Percentiles rank a stretch among this genome's conserved stretches.
Conservation (phyloP, 2,113 vertebrate species). For the Prietella phreatophila region DNA sequence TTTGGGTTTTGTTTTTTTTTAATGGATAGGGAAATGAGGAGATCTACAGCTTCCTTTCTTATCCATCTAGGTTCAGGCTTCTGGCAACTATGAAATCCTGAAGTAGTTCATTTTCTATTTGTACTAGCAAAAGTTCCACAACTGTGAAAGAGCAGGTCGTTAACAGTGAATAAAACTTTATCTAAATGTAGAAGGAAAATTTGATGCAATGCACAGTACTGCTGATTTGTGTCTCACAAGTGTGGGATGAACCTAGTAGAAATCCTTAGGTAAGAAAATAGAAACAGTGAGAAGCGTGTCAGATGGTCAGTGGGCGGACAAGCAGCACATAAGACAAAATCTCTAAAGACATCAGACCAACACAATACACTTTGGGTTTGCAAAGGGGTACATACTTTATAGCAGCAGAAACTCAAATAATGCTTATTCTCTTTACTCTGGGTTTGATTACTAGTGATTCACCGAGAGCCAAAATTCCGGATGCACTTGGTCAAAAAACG, state of each 20-base stretch:
- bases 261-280: constrained; percentile 25
- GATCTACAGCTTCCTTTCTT: too few species aligned
- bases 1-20: too few species aligned
- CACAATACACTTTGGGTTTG: neutral
- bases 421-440: neutral
- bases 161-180: neutral
- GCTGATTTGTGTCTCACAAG: constrained; percentile 12
- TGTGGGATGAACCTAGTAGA: constrained; percentile 26
- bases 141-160: neutral
- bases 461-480: too few species aligned
- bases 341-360: neutral
- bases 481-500: too few species aligned
- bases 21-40: neutral
- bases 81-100: neutral
- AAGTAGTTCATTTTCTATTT: neutral
- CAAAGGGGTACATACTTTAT: neutral
- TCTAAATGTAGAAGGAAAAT: neutral
- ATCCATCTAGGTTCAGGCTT: neutral
- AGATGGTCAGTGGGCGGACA: constrained; percentile 38
- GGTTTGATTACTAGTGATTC: neutral
- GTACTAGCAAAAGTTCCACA: neutral
- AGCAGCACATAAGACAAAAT: neutral
- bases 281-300: constrained; percentile 18
- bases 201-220: neutral
- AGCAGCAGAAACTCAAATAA: neutral